Percentiles rank a stretch among this genome's conserved stretches.
Conservation (phyloP, 2,113 vertebrate genomes). For the Dasyornis broadbenti region DNA sequence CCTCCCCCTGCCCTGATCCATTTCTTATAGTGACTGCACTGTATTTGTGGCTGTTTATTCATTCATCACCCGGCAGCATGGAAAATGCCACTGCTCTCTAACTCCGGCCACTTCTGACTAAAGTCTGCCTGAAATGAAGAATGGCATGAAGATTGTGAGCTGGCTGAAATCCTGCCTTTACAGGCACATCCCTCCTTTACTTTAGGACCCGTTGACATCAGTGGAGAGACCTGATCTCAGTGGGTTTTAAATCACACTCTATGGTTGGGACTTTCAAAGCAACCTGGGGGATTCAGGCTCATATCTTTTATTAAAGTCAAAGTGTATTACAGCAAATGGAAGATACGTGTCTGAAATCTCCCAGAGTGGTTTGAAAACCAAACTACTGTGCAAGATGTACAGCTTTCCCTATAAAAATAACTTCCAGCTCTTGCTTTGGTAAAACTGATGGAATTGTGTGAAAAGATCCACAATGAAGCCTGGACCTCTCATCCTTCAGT, state of each 20-base stretch:
- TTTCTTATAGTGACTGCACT: background rate
- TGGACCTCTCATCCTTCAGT: background rate
- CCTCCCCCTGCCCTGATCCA: background rate
- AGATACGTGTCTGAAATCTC: slow-evolving; percentile 6
- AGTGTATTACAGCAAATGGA: background rate
- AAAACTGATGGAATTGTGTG: background rate
- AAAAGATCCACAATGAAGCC: background rate
- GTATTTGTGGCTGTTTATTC: background rate
- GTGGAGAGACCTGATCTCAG: background rate
- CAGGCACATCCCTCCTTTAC: background rate
- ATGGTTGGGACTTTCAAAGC: background rate
- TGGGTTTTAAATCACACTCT: background rate
- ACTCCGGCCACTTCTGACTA: background rate
- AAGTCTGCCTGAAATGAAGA: background rate
- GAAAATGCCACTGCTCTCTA: background rate
- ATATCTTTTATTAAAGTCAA: background rate
- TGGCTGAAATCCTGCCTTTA: background rate
- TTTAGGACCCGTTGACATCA: background rate
- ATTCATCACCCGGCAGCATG: background rate
- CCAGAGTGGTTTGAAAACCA: slow-evolving; percentile 21
- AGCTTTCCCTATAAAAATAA: background rate
- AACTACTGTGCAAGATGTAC: background rate
- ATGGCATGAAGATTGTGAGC: background rate
- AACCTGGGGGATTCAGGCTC: background rate
- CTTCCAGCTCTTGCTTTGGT: background rate